Base-by-base conservation (phyloP, 2,113 vertebrate species). In the Xyrauchen texanus region DNA sequence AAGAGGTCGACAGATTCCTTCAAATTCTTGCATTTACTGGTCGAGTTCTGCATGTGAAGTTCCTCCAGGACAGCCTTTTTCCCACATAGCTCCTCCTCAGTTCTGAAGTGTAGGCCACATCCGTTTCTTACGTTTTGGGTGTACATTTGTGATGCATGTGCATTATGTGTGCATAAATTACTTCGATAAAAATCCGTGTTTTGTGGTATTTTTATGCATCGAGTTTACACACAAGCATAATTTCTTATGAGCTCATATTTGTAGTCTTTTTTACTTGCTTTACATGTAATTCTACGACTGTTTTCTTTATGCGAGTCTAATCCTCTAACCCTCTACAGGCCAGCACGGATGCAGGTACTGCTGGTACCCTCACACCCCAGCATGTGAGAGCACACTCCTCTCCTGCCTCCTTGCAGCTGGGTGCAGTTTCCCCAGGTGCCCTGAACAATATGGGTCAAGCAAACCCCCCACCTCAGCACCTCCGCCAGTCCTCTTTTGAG, bases 401-500 rank as follows among this genome's bases (percentile, higher is more conserved):
- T 8, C 98, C 98, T 44, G 98, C 98, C 8, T 98, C 96, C 4
- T 92, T 99, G 84, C 96, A 98, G 90, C 83, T 97, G 85, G 95
- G 95, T 47, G 93, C 95, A 0, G 94, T 97, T 45, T 94, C 96
- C 77, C 94, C 94, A 0, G 95, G 94, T 83, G 89, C 94, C 0
- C 87, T 98, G 83, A 87, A 92, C 4, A 94, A 94, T 81, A 91
- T 96, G 82, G 85, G 92, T 81, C 91, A 94, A 0, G 89, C 95
- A 53, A 88, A 92, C 7, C 49, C 95, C 51, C 90, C 96, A 6
- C 88, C 95, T 46, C 95, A 96, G 8, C 96, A 98, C 84, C 96
- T 98, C 69, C 95, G 96, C n/a, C 97, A 99, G 88, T 95, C 96
- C n/a, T 99, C 98, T 0, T 99, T 96, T 81, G 98, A 99, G 90